Percentiles rank a stretch among this genome's conserved stretches.
These are phyloP conservation scores for Cacatua alba DNA, from an alignment of 2,113 vertebrate species.

Conservation along the genomic window DNA sequence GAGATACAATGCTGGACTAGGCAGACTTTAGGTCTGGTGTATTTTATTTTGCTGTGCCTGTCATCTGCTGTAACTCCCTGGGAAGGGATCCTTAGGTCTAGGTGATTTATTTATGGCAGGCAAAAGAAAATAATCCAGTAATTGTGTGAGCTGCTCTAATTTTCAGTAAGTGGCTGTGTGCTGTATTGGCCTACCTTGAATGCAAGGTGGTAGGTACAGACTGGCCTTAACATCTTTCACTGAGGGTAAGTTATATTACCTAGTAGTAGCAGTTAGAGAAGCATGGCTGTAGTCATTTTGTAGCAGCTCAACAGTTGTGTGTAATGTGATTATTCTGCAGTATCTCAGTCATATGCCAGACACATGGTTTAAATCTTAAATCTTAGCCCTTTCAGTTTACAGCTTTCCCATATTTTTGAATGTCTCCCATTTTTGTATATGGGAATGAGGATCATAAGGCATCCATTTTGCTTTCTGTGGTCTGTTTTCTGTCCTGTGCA, in stretches of 20 bases:
- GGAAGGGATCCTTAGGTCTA: not conserved
- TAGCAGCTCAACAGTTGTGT: not conserved
- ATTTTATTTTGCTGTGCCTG: not conserved
- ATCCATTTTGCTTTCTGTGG: not conserved
- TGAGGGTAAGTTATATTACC: not conserved
- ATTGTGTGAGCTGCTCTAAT: not conserved
- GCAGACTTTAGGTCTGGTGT: not conserved
- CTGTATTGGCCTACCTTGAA: not conserved
- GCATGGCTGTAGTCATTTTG: not conserved
- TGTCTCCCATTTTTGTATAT: not conserved
- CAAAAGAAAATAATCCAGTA: not conserved
- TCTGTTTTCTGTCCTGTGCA: not conserved
- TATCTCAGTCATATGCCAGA: not conserved
- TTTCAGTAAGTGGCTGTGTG: not conserved
- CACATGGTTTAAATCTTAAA: not conserved
- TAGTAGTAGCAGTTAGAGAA: not conserved
- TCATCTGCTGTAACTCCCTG: not conserved
- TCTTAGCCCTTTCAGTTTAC: not conserved
- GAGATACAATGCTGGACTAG: not conserved
- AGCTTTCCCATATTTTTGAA: not conserved
- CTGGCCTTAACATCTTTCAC: not conserved
- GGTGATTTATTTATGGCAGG: not conserved
- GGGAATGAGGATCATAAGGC: not conserved
- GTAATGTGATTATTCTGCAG: not conserved
- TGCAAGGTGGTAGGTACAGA: not conserved